These are phyloP conservation scores for Odontomyia ornata DNA, from an alignment of 2,888 invertebrate genomes.

Conservation along the genomic window DNA sequence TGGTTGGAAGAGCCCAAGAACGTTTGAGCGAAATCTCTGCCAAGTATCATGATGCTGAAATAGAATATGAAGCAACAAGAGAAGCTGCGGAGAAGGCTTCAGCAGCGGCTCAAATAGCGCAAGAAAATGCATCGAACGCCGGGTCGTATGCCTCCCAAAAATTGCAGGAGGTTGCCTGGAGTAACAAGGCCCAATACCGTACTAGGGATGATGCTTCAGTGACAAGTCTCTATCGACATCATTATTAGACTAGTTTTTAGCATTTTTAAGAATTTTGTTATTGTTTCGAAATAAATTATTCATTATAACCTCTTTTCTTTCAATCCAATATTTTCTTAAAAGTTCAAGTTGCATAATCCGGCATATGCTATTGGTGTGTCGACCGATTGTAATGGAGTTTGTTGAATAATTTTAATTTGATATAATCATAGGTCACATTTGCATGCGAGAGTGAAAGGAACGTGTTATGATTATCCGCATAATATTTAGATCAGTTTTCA, in stretches of 20 bases:
- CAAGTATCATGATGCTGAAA: slow-evolving; percentile 71
- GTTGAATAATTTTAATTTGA: background rate
- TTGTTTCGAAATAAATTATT: background rate
- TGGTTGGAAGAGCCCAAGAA: slow-evolving; percentile 78
- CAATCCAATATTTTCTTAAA: too few species aligned
- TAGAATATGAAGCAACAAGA: slow-evolving; percentile 77
- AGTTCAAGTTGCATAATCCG: too few species aligned
- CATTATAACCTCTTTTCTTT: too few species aligned
- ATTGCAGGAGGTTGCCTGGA: background rate
- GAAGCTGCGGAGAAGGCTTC: slow-evolving; percentile 72
- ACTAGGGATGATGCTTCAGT: background rate
- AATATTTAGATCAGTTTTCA: background rate
- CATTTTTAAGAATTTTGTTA: background rate
- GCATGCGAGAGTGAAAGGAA: background rate
- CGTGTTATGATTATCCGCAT: background rate
- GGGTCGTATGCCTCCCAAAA: slow-evolving; percentile 72
- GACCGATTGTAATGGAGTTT: background rate
- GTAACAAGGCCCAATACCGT: background rate
- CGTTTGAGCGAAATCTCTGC: slow-evolving; percentile 71
- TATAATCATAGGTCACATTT: background rate
- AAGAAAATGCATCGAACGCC: slow-evolving; percentile 75
- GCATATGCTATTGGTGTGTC: too few species aligned
- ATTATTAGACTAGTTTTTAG: background rate
- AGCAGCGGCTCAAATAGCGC: slow-evolving; percentile 72
- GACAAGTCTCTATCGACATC: background rate